Evolutionary conservation across 2,888 invertebrate genomes (phyloP), one percentile per base, ranked within the genome.

Genomic region (Electrophaes corylata): DNA sequence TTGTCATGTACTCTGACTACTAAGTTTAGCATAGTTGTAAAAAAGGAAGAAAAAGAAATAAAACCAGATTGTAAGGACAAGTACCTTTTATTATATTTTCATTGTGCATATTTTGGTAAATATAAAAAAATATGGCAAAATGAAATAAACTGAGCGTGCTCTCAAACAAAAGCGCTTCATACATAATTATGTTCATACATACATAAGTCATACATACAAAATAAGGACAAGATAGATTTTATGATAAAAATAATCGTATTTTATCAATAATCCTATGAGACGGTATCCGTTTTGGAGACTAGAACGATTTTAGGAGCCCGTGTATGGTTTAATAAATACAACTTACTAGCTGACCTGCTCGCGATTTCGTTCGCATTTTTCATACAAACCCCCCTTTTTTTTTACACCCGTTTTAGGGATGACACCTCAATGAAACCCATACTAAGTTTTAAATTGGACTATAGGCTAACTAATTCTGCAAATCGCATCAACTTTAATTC

Each of bases 31-130:
- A n/a, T n/a, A n/a, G n/a, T n/a, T n/a, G n/a, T n/a, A n/a, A n/a
- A n/a, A n/a, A n/a, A n/a, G n/a, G n/a, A n/a, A n/a, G 0, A 1
- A 12, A 2, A 20, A 14, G 26, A 82, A 88, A 86, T 83, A 78
- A 88, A 88, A 88, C 82, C 57, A 78, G 71, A 71, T 64, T 70
- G 55, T 66, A 88, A 89, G 88, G 89, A 85, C 81, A 84, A 87
- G 81, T 83, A 88, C 85, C 86, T 88, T 90, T 89, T 88, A 89
- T 88, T 88, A 12, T 82, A 84, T 78, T 81, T 84, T 86, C 83
- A 88, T 91, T 91, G 91, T 91, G 91, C 91, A 91, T 89, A 83
- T 83, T 83, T 84, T 80, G 77, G 85, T 88, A 86, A 79, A 83
- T 87, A 88, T 84, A 87, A 88, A 76, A 78, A 88, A 85, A 83